Evolutionary conservation across 1,140 invertebrate species (phyloP).

Genomic region (Trichogramma pretiosum): DNA sequence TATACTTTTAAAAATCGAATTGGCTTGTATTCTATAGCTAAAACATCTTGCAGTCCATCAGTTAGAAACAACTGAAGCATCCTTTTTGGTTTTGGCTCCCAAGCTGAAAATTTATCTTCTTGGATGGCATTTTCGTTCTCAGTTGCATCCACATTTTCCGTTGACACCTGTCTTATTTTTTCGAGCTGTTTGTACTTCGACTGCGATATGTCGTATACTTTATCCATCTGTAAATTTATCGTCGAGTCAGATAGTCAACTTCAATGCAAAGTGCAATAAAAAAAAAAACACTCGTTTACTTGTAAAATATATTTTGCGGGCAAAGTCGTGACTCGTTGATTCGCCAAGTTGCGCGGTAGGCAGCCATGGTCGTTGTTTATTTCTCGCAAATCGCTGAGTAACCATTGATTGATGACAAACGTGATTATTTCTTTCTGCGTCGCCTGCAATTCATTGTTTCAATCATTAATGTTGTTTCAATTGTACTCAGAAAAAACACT

Average conservation of each 20-base stretch:
- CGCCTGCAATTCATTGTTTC: slow-evolving; percentile 7
- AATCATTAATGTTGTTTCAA: not conserved
- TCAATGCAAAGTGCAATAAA: not conserved
- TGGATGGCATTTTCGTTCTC: slow-evolving; percentile 38
- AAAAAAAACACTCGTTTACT: slow-evolving; percentile 22
- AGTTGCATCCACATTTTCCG: slow-evolving; percentile 45
- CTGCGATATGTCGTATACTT: slow-evolving; percentile 50
- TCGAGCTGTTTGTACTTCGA: slow-evolving; percentile 57
- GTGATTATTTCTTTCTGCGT: slow-evolving; percentile 22
- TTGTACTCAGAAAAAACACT: not conserved
- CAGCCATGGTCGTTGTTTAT: slow-evolving; percentile 44
- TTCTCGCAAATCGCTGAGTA: slow-evolving; percentile 53
- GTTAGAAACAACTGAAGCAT: slow-evolving; percentile 67
- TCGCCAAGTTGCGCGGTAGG: slow-evolving; percentile 46
- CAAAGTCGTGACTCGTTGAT: slow-evolving; percentile 39
- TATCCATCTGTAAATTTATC: slow-evolving; percentile 40
- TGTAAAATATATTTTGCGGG: slow-evolving; percentile 52
- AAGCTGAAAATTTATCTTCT: slow-evolving; percentile 34
- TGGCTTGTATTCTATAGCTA: slow-evolving; percentile 64
- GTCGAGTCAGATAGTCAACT: not conserved
- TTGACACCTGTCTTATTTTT: slow-evolving; percentile 50
- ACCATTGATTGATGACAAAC: slow-evolving; percentile 52
- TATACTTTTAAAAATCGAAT: slow-evolving; percentile 46
- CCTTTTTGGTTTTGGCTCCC: slow-evolving; percentile 43
- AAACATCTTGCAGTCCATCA: slow-evolving; percentile 63